phyloP scores from a whole-genome alignment of 30 jellyfish, hydroid and myxozoan species.

The Cassiopea xamachana region DNA sequence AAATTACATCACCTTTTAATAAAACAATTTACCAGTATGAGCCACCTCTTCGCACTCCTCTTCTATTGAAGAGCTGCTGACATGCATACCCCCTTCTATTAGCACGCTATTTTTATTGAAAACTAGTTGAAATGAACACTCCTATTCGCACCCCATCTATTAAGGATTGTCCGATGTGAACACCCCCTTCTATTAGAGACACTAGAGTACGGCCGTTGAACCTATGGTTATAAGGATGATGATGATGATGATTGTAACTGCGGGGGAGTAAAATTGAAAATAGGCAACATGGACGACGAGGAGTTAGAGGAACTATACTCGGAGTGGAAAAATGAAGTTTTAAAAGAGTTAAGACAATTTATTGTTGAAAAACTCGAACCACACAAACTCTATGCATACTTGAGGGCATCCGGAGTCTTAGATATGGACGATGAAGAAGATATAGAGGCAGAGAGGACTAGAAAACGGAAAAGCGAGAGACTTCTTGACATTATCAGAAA shows the following conservation, averaged over 20 bases:
- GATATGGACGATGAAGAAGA: constrained; percentile 80
- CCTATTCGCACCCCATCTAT: too few species aligned
- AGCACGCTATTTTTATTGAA: too few species aligned
- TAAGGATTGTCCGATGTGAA: too few species aligned
- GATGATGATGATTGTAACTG: background rate
- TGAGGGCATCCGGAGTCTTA: constrained; percentile 58
- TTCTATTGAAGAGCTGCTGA: too few species aligned
- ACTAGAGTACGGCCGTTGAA: too few species aligned
- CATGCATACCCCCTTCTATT: too few species aligned
- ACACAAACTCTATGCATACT: constrained; percentile 61
- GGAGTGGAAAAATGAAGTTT: constrained; percentile 64
- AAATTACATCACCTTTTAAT: too few species aligned
- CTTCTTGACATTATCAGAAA: constrained; percentile 54
- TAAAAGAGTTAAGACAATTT: constrained; percentile 69
- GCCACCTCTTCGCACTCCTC: too few species aligned
- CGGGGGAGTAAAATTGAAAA: background rate
- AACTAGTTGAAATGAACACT: too few species aligned
- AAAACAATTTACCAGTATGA: too few species aligned
- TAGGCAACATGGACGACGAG: constrained; percentile 53
- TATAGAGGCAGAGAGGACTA: constrained; percentile 63
- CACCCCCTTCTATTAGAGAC: too few species aligned
- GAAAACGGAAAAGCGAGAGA: constrained; percentile 56
- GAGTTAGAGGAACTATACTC: constrained; percentile 58
- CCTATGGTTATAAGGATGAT: too few species aligned
- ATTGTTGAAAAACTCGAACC: constrained; percentile 71